These are phyloP conservation scores for Hydrotaea diabolus DNA, from an alignment of 2,888 invertebrate species.

Conservation along the genomic window DNA sequence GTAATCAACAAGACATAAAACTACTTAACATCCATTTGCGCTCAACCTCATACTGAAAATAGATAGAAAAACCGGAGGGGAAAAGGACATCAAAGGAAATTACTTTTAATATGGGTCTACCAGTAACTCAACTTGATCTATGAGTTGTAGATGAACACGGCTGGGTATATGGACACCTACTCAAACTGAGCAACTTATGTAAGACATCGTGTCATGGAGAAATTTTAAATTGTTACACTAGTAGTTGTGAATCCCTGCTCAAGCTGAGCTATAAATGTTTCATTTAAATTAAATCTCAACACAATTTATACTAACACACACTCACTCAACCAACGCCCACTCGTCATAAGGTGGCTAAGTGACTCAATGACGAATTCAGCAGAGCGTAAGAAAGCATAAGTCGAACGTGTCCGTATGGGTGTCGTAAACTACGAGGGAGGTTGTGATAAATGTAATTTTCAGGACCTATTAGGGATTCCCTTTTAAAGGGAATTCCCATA, in stretches of 20 bases:
- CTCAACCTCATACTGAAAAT: background rate
- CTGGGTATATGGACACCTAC: background rate
- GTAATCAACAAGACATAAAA: background rate
- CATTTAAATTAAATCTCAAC: conserved; percentile 27
- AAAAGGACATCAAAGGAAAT: background rate
- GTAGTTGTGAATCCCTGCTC: background rate
- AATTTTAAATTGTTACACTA: background rate
- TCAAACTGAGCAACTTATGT: background rate
- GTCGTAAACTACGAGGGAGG: background rate
- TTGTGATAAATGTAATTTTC: background rate
- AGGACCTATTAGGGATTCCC: too few relatives aligned
- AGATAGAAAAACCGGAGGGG: background rate
- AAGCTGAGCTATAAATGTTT: conserved; percentile 1
- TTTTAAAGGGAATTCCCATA: too few relatives aligned
- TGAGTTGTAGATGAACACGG: background rate
- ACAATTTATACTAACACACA: conserved; percentile 3
- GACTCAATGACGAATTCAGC: conserved; percentile 17
- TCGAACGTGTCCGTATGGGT: background rate
- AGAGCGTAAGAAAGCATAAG: background rate
- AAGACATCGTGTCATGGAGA: background rate
- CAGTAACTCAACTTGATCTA: background rate
- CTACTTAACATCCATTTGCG: background rate
- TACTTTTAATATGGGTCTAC: conserved; percentile 7
- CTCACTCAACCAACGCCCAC: background rate
- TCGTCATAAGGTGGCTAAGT: background rate